Evolutionary conservation across 2,797 vertebrate species (phyloP), one percentile per base, ranked within the genome.

Genomic region (Microcaecilia unicolor): DNA sequence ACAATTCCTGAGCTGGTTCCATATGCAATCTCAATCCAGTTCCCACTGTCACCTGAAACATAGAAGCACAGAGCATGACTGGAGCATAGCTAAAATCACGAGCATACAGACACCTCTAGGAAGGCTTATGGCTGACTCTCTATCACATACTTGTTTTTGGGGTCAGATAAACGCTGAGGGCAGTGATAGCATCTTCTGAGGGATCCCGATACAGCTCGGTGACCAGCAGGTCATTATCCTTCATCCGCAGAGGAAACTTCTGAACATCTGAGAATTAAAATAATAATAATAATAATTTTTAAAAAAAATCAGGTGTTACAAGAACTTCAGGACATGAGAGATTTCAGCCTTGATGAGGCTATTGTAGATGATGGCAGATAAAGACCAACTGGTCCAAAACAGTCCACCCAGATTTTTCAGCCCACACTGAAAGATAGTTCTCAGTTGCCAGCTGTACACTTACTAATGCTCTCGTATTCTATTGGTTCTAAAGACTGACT

Each of bases 11-110:
- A 92, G 41, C 91, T 92, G 33, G 92, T 96, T 31, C 92, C 92
- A 0, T 96, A 94, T 0, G 92, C 91, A 0, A 96, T 94, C 76
- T 96, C 92, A 0, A 93, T 87, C 92, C 92, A 96, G 78, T 96
- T 93, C 6, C 92, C 91, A 1, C 90, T 93, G 78, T 91, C 88
- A 19, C 92, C 92, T 93, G 67, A 8, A 20, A 14, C 11, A 32
- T 2, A 22, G 7, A 18, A 31, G 6, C 22, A 10, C 7, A 15
- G 6, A 29, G n/a, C n/a, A n/a, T 9, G 7, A 13, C 4, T 1
- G 15, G 8, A 11, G 18, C 11, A 3, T 1, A 10, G 5, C 1
- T 6, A 2, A 1, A 10, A 15, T 6, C 14, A 18, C 8, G 41
- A 20, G 11, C 8, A 10, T 10, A 7, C 5, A 10, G 5, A 3